phyloP scores from a whole-genome alignment of 2,888 invertebrate species.

The Metellina segmentata region DNA sequence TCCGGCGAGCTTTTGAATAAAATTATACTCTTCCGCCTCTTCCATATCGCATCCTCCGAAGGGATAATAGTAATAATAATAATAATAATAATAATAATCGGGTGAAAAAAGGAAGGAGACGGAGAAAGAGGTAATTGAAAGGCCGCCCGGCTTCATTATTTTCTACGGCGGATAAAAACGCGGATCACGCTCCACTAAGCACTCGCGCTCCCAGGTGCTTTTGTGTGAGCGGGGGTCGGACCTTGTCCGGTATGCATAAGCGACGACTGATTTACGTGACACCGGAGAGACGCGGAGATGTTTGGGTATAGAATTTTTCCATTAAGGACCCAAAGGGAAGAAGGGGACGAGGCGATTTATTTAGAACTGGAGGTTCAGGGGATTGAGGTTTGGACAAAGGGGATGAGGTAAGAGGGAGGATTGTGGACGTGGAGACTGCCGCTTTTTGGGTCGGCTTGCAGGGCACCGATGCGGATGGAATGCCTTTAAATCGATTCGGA shows the following conservation, averaged over 20 bases:
- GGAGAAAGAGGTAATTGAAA: slow-evolving; percentile 62
- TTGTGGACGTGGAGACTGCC: too few species aligned
- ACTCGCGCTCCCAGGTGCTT: slow-evolving; percentile 33
- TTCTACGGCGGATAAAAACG: slow-evolving; percentile 50
- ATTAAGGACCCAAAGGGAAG: slow-evolving; percentile 52
- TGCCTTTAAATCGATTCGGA: too few species aligned
- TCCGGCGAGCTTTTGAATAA: slow-evolving; percentile 53
- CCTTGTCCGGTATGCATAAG: slow-evolving; percentile 51
- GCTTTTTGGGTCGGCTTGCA: too few species aligned
- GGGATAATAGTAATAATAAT: slow-evolving; percentile 56
- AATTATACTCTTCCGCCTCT: slow-evolving; percentile 41
- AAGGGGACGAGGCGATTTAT: slow-evolving; percentile 39
- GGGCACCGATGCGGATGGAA: too few species aligned
- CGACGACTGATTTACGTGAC: slow-evolving; percentile 52
- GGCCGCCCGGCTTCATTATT: slow-evolving; percentile 62
- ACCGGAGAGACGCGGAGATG: not conserved
- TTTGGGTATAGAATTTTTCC: slow-evolving; percentile 40
- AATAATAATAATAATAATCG: slow-evolving; percentile 48
- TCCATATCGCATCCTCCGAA: slow-evolving; percentile 9
- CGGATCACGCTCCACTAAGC: slow-evolving; percentile 68
- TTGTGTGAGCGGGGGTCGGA: slow-evolving; percentile 26
- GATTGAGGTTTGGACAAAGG: too few species aligned
- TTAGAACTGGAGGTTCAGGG: slow-evolving; percentile 25
- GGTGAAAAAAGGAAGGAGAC: slow-evolving; percentile 14
- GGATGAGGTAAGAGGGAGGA: too few species aligned